Evolutionary conservation across 1,140 invertebrate species (phyloP), one percentile per base, ranked within the genome.

Genomic region (Drosophila littoralis): DNA sequence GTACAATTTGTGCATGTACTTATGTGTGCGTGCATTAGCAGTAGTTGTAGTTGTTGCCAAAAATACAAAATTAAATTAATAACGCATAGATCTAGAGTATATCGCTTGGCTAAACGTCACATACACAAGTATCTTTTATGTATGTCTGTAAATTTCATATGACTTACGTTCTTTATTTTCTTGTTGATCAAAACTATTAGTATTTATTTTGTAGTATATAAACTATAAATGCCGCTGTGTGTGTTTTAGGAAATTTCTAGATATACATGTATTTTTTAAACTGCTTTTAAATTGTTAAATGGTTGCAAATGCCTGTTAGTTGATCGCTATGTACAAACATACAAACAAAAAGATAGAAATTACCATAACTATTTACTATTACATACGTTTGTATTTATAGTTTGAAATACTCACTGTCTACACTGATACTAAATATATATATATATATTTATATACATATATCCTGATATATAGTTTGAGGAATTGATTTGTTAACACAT

Each of bases 381-480:
- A 65, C 33, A 8, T 51, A 68, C 6, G 6, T 48, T 48, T 35
- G 57, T 68, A 66, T 68, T 61, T 74, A 61, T 48, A 60, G 57
- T 55, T 71, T 59, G 71, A 40, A 74, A 74, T 74, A 74, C 71
- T 74, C 71, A 74, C 71, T 69, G 50, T 74, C 65, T 61, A 69
- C 57, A 69, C 58, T 61, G 42, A 63, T 33, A 72, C 57, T 52
- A 61, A 70, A 67, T 59, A 48, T 58, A 70, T 75, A 78, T 75
- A 78, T 81, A 58, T 67, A 68, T 60, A 57, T 9, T 48, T 38
- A 45, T 43, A 77, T 70, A 64, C 69, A 43, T 64, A 71, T 76
- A 76, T 82, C 75, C 79, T 88, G 67, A 86, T 78, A 85, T 85
- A 86, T 85, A 66, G 86, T 88, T 85, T 85, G 79, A 88, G 82